phyloP scores from a whole-genome alignment of 35 echinoderm and acorn worm species.

The Apostichopus californicus region DNA sequence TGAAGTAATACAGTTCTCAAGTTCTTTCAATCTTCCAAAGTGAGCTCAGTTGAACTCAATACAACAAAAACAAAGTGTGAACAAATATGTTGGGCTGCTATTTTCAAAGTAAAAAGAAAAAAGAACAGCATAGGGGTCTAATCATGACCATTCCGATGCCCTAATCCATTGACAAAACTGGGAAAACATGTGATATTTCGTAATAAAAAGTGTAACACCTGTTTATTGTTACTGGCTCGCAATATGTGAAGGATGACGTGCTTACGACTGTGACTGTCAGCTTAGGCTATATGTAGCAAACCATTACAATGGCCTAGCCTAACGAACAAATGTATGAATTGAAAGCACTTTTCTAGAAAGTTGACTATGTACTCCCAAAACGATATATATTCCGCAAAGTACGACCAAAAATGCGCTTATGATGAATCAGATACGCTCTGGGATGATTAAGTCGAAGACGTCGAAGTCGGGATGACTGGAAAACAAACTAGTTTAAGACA shows the following conservation, averaged over 20 bases:
- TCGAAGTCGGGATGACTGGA: not conserved
- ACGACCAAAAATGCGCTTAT: not conserved
- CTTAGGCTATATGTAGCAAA: not conserved
- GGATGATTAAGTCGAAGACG: not conserved
- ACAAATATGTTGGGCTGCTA: too few species aligned
- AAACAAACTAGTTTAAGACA: not conserved
- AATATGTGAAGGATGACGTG: not conserved
- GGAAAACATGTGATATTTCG: not conserved
- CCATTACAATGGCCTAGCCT: not conserved
- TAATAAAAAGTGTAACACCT: not conserved
- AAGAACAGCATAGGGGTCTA: too few species aligned
- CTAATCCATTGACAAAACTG: conserved; percentile 11
- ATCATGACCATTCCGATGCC: not conserved
- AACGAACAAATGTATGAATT: not conserved
- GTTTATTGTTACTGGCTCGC: not conserved
- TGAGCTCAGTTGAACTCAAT: too few species aligned
- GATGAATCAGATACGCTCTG: not conserved
- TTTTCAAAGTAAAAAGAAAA: too few species aligned
- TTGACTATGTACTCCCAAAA: not conserved
- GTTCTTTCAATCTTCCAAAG: not conserved
- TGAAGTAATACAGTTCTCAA: conserved; percentile 3
- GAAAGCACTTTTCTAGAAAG: not conserved
- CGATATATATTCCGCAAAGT: not conserved
- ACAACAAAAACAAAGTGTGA: not conserved
- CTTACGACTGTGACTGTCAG: not conserved